Evolutionary conservation across 2,888 invertebrate genomes (phyloP).

Genomic region (Drosophila histrio): DNA sequence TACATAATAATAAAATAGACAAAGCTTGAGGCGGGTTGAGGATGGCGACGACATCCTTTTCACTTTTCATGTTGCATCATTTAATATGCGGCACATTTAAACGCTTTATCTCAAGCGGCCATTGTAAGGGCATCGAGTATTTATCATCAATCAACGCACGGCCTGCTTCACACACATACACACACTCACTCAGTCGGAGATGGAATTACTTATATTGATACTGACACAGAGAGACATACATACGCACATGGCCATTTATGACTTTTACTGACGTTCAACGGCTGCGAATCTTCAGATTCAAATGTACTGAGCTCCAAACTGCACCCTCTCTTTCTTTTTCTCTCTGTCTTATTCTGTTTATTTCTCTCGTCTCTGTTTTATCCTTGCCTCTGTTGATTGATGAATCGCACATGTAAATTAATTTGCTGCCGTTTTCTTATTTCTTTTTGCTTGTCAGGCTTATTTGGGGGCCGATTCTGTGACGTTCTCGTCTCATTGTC

Average conservation of each 20-base stretch:
- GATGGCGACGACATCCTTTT: conserved; percentile 53
- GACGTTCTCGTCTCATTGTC: conserved; percentile 48
- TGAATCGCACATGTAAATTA: conserved; percentile 81
- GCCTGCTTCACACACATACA: conserved; percentile 52
- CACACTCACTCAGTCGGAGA: neutral
- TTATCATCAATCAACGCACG: conserved; percentile 77
- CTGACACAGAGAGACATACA: conserved; percentile 7
- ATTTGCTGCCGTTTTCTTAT: conserved; percentile 78
- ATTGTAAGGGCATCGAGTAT: conserved; percentile 61
- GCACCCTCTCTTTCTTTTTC: neutral
- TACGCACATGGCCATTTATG: conserved; percentile 61
- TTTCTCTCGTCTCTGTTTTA: conserved; percentile 14
- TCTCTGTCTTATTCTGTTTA: neutral
- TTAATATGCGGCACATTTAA: conserved; percentile 78
- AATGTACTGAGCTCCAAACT: conserved; percentile 31
- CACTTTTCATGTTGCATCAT: conserved; percentile 76
- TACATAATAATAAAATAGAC: conserved; percentile 71
- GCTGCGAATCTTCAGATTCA: conserved; percentile 48
- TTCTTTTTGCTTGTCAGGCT: conserved; percentile 74
- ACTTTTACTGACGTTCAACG: conserved; percentile 64
- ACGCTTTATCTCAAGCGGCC: conserved; percentile 77
- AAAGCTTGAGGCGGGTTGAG: conserved; percentile 20
- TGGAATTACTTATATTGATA: conserved; percentile 17
- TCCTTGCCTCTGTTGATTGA: conserved; percentile 64
- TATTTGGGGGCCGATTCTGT: conserved; percentile 54